A percentile compares a stretch with the other conserved stretches of the same genome.
Evolutionary conservation across 2,113 vertebrate genomes (phyloP).

Genomic region (Hiodon tergisus): DNA sequence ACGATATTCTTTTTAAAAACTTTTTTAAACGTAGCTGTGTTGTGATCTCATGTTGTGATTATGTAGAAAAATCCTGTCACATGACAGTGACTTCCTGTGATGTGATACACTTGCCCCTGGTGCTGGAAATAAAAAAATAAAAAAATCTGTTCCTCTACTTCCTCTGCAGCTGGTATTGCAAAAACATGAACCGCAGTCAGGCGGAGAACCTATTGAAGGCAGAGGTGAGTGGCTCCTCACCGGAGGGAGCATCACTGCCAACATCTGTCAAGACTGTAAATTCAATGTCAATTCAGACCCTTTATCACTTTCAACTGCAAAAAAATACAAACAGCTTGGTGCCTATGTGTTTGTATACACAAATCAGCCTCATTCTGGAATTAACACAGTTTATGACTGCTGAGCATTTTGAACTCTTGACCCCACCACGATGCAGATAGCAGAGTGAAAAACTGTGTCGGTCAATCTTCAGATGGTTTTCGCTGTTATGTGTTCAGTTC

Average conservation of each 20-base stretch:
- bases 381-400: too few relatives aligned
- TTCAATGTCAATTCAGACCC: too few relatives aligned
- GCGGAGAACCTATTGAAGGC: constrained; percentile 85
- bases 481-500: too few relatives aligned
- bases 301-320: too few relatives aligned
- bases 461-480: too few relatives aligned
- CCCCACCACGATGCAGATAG: too few relatives aligned
- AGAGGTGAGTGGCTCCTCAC: constrained; percentile 66
- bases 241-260: too few relatives aligned
- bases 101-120: not conserved
- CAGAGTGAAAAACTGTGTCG: too few relatives aligned
- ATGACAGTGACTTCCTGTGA: not conserved
- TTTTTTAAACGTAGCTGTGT: not conserved
- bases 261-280: not conserved
- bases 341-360: not conserved
- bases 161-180: constrained; percentile 86
- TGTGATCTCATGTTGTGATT: not conserved
- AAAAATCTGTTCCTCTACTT: constrained; percentile 15
- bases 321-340: not conserved
- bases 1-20: too few relatives aligned
- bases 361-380: too few relatives aligned
- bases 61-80: not conserved
- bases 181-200: constrained; percentile 90
- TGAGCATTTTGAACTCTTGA: too few relatives aligned
- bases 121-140: not conserved